A percentile compares a stretch with the other conserved stretches of the same genome.
These are phyloP conservation scores for Drosophila suzukii DNA, from an alignment of 1,140 invertebrate genomes.

Conservation along the genomic window DNA sequence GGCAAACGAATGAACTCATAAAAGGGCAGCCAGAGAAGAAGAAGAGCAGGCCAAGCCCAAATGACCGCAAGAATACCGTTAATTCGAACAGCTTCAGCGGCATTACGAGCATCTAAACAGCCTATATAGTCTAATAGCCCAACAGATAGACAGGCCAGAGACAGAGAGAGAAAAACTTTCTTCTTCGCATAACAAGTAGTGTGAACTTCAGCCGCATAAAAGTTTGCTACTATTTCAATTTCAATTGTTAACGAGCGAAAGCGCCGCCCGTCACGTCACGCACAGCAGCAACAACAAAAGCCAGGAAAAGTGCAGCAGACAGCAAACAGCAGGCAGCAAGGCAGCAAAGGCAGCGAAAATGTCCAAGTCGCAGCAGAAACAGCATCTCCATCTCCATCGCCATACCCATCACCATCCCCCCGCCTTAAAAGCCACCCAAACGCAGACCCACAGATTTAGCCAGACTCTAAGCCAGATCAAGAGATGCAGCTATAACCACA, in stretches of 20 bases:
- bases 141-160: slow-evolving; percentile 15
- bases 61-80: slow-evolving; percentile 68
- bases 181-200: slow-evolving; percentile 48
- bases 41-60: slow-evolving; percentile 39
- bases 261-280: slow-evolving; percentile 78
- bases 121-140: slow-evolving; percentile 10
- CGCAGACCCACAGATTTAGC: slow-evolving; percentile 25
- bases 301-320: slow-evolving; percentile 64
- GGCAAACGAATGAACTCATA: slow-evolving; percentile 75
- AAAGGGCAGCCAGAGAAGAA: slow-evolving; percentile 47
- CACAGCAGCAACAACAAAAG: slow-evolving; percentile 29
- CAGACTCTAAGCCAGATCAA: slow-evolving; percentile 35
- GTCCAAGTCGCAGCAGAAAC: slow-evolving; percentile 48
- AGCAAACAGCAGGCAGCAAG: slow-evolving; percentile 45
- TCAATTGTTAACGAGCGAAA: slow-evolving; percentile 84
- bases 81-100: slow-evolving; percentile 56
- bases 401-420: background rate
- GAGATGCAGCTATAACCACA: slow-evolving; percentile 11
- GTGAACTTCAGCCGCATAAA: slow-evolving; percentile 58
- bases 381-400: slow-evolving; percentile 4
- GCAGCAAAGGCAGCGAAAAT: slow-evolving; percentile 64
- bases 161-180: slow-evolving; percentile 61
- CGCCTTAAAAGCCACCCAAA: slow-evolving; percentile 18
- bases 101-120: slow-evolving; percentile 32
- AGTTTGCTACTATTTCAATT: slow-evolving; percentile 79